Percentiles rank a stretch among this genome's conserved stretches.
Conservation (phyloP, 2,888 invertebrate species). For the Cheilosia vulpina region DNA sequence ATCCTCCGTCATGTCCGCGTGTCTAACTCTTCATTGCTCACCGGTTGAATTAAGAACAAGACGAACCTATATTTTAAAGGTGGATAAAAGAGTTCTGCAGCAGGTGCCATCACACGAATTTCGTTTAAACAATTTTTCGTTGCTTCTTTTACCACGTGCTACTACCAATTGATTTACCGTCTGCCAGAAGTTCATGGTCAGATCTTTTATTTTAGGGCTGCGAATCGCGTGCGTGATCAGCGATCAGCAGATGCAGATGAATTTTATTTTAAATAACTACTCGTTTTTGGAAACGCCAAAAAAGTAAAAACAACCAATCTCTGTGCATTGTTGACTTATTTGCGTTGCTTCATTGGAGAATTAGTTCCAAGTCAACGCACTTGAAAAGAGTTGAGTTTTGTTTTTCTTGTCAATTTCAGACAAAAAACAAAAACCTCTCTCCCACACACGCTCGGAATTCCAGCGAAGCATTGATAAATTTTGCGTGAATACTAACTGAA, state of each 20-base stretch:
- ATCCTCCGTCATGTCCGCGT: no score
- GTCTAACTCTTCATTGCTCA: background rate
- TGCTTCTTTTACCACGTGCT: conserved; percentile 18
- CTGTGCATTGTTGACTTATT: background rate
- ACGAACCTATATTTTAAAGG: conserved; percentile 14
- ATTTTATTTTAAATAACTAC: background rate
- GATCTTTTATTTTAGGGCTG: conserved; percentile 4
- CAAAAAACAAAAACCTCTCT: conserved; percentile 5
- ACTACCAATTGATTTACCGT: conserved; percentile 24
- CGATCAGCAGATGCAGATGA: background rate
- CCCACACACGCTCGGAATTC: conserved; percentile 59
- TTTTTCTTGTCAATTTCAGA: background rate
- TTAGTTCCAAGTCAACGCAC: no score
- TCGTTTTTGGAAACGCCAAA: conserved; percentile 1
- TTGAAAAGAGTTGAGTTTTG: background rate
- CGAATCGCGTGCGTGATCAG: conserved; percentile 15
- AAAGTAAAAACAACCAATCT: conserved; percentile 7
- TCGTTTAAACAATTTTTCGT: background rate
- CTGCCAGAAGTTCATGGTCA: conserved; percentile 41
- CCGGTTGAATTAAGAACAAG: conserved; percentile 16
- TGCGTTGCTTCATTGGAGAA: no score
- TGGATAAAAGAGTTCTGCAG: conserved; percentile 2
- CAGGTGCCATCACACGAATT: conserved; percentile 36
- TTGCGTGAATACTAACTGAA: conserved; percentile 22
- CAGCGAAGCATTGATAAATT: conserved; percentile 54